A percentile compares a stretch with the other conserved stretches of the same genome.
Evolutionary conservation across 1,140 invertebrate species (phyloP).

Genomic region (Eueides isabella): DNA sequence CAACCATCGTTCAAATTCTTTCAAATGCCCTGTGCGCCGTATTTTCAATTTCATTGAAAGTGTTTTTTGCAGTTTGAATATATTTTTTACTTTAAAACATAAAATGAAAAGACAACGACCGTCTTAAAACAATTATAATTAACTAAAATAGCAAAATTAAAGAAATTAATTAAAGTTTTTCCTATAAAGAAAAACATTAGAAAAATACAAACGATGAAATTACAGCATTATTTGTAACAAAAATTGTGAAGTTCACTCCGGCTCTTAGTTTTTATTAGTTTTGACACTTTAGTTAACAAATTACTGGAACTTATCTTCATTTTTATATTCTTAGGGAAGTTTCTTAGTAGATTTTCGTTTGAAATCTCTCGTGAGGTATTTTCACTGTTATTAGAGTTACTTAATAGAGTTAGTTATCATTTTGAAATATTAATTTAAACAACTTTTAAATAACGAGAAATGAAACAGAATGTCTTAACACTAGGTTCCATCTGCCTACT

Average conservation of each 20-base stretch:
- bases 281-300: conserved; percentile 18
- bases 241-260: neutral
- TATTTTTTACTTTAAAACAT: neutral
- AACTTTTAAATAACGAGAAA: neutral
- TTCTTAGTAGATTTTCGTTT: conserved; percentile 11
- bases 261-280: conserved; percentile 18
- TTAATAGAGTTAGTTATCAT: neutral
- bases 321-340: conserved; percentile 15
- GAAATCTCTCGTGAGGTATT: conserved; percentile 7
- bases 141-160: neutral
- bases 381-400: neutral
- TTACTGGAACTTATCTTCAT: conserved; percentile 16
- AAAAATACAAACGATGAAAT: neutral
- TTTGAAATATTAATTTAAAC: neutral
- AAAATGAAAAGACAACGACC: neutral
- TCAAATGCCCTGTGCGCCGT: too few relatives aligned
- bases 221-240: conserved; percentile 1
- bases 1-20: too few relatives aligned
- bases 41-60: too few relatives aligned
- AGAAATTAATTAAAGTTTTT: neutral
- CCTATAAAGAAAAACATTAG: conserved; percentile 2
- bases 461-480: too few relatives aligned
- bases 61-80: too few relatives aligned
- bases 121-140: neutral
- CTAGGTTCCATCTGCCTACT: too few relatives aligned